Conservation (phyloP, 2,888 invertebrate genomes). For the Diachrysia chrysitis region DNA sequence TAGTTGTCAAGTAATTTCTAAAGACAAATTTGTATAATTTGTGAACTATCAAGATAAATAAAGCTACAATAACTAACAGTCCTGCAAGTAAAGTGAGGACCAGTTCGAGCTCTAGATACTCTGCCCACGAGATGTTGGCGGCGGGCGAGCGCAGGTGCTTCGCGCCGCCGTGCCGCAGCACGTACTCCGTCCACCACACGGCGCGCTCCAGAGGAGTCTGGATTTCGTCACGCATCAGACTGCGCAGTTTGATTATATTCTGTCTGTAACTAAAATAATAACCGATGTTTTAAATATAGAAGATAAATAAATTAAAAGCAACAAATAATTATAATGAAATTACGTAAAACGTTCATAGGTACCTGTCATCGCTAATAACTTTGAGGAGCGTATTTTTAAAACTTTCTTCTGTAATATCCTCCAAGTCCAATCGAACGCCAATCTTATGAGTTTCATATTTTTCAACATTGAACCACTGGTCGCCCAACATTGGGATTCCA, state of each 20-base stretch:
- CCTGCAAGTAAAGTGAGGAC: slow-evolving; percentile 20
- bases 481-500: slow-evolving; percentile 77
- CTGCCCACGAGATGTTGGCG: slow-evolving; percentile 62
- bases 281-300: not conserved
- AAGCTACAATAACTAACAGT: not conserved
- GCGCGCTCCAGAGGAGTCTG: slow-evolving; percentile 68
- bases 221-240: slow-evolving; percentile 39
- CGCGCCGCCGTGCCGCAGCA: slow-evolving; percentile 77
- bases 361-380: slow-evolving; percentile 59
- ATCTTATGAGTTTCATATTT: slow-evolving; percentile 65
- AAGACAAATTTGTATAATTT: slow-evolving; percentile 10
- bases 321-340: too few species aligned
- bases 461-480: slow-evolving; percentile 77
- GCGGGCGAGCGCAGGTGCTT: slow-evolving; percentile 74
- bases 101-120: slow-evolving; percentile 64
- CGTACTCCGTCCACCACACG: slow-evolving; percentile 84
- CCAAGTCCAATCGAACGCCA: slow-evolving; percentile 68
- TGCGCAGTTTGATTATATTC: slow-evolving; percentile 38
- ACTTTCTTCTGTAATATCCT: slow-evolving; percentile 60
- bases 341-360: not conserved
- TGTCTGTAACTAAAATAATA: slow-evolving; percentile 37
- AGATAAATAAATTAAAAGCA: not conserved
- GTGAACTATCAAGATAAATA: not conserved
- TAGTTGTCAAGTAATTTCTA: not conserved
- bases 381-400: slow-evolving; percentile 60